phyloP scores from a whole-genome alignment of 2,113 vertebrate species.

The Gadus chalcogrammus region DNA sequence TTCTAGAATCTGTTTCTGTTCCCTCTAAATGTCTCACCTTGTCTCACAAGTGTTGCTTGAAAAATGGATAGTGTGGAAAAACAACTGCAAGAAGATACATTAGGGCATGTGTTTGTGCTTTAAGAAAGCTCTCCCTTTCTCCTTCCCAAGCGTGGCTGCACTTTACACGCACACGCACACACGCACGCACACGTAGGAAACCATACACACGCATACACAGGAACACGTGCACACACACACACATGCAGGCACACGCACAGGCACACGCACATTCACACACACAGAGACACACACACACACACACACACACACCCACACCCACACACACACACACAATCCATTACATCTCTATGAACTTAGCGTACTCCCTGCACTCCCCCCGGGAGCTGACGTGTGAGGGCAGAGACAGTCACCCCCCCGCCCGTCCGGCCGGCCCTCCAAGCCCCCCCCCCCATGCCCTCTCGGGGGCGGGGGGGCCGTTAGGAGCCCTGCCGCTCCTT shows the following conservation, averaged over 20 bases:
- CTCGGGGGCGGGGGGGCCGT: constrained; percentile 11
- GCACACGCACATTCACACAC: too few species aligned
- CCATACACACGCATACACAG: constrained; percentile 27
- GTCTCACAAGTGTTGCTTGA: neutral
- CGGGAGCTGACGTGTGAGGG: constrained; percentile 45
- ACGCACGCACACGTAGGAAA: too few species aligned
- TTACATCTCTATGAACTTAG: constrained; percentile 42
- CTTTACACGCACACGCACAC: constrained; percentile 32
- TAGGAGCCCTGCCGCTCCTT: constrained; percentile 25
- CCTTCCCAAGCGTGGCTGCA: constrained; percentile 25
- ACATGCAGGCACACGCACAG: too few species aligned
- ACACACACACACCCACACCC: too few species aligned
- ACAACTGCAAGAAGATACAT: neutral
- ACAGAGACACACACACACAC: too few species aligned
- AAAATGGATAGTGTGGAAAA: neutral
- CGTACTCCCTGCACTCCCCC: constrained; percentile 27
- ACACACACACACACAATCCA: constrained; percentile 27
- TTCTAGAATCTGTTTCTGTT: neutral
- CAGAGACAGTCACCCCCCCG: constrained; percentile 33
- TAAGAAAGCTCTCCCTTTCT: constrained; percentile 11
- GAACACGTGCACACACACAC: neutral
- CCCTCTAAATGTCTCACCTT: neutral
- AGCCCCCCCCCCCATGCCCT: constrained; percentile 20
- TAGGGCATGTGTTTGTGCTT: constrained; percentile 4
- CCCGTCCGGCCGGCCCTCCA: constrained; percentile 25